Conservation (phyloP, 2,113 vertebrate genomes). For the Dunckerocampus dactyliophorus region DNA sequence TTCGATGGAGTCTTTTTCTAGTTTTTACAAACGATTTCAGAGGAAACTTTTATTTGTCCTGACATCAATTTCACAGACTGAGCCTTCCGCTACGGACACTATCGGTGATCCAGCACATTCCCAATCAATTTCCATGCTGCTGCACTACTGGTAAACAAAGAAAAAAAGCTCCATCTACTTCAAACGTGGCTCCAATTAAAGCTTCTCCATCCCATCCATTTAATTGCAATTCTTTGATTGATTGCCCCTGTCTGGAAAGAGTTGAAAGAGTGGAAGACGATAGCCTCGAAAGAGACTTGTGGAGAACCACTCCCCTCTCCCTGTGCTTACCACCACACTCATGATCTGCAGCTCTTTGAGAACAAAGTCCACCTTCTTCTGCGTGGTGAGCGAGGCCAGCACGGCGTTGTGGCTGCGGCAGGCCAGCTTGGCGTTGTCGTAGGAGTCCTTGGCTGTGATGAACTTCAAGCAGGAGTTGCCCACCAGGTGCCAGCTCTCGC, state of each 20-base stretch:
- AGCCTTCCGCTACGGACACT: neutral
- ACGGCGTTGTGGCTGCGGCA: slow-evolving; percentile 84
- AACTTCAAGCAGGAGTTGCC: slow-evolving; percentile 93
- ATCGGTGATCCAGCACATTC: slow-evolving; percentile 18
- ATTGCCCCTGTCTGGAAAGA: slow-evolving; percentile 21
- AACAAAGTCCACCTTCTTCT: slow-evolving; percentile 94
- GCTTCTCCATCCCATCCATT: neutral
- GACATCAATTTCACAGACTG: slow-evolving; percentile 2
- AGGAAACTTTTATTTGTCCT: neutral
- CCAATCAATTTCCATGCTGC: slow-evolving; percentile 33
- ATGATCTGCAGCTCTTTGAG: slow-evolving; percentile 89
- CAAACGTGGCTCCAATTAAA: slow-evolving; percentile 19
- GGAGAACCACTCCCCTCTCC: neutral
- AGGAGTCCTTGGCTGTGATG: slow-evolving; percentile 84
- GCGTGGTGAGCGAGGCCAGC: slow-evolving; percentile 90
- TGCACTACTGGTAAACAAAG: slow-evolving; percentile 38
- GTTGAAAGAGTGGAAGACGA: neutral
- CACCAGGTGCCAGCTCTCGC: slow-evolving; percentile 90
- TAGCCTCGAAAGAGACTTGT: neutral
- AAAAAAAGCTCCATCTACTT: slow-evolving; percentile 17
- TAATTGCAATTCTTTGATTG: slow-evolving; percentile 19
- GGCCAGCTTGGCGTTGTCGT: slow-evolving; percentile 90
- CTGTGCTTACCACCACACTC: slow-evolving; percentile 79
- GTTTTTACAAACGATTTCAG: too few species aligned
- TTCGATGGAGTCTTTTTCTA: neutral